phyloP scores from a whole-genome alignment of 2,113 vertebrate species.

The Lota lota region DNA sequence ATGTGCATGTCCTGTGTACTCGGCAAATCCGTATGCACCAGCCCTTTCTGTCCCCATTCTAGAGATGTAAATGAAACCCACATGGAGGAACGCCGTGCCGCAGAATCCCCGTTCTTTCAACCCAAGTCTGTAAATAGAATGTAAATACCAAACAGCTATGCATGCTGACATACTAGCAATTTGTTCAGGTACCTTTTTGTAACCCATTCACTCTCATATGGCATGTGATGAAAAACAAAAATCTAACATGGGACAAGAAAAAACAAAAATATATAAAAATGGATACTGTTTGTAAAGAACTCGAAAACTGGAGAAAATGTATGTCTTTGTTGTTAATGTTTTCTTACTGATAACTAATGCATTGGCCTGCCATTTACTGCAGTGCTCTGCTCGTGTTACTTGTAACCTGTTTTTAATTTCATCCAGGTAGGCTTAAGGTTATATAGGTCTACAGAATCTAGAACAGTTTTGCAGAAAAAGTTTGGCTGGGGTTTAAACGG shows the following conservation, averaged over 20 bases:
- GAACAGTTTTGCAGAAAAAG: constrained; percentile 41
- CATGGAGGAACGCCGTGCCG: constrained; percentile 62
- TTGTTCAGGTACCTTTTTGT: constrained; percentile 97
- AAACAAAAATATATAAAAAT: constrained; percentile 67
- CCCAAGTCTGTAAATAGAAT: constrained; percentile 87
- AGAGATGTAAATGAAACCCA: constrained; percentile 84
- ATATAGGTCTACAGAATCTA: constrained; percentile 49
- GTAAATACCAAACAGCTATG: constrained; percentile 94
- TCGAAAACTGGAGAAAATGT: constrained; percentile 52
- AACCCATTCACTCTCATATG: constrained; percentile 82
- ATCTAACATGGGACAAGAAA: constrained; percentile 68
- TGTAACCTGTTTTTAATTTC: constrained; percentile 58
- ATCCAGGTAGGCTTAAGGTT: constrained; percentile 59
- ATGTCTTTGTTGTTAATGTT: constrained; percentile 71
- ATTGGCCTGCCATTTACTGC: constrained; percentile 69
- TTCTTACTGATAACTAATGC: constrained; percentile 70
- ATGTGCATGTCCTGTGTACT: constrained; percentile 88
- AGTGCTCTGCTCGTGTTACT: constrained; percentile 64
- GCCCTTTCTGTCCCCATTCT: constrained; percentile 81
- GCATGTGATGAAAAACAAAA: constrained; percentile 83
- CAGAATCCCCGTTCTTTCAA: constrained; percentile 74
- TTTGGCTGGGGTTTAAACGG: constrained; percentile 19
- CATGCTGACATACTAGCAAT: constrained; percentile 95
- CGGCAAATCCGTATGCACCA: constrained; percentile 74
- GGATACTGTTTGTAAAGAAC: constrained; percentile 72